These are phyloP conservation scores for Sciurus carolinensis DNA, from an alignment of 2,797 vertebrate species.

Conservation along the genomic window DNA sequence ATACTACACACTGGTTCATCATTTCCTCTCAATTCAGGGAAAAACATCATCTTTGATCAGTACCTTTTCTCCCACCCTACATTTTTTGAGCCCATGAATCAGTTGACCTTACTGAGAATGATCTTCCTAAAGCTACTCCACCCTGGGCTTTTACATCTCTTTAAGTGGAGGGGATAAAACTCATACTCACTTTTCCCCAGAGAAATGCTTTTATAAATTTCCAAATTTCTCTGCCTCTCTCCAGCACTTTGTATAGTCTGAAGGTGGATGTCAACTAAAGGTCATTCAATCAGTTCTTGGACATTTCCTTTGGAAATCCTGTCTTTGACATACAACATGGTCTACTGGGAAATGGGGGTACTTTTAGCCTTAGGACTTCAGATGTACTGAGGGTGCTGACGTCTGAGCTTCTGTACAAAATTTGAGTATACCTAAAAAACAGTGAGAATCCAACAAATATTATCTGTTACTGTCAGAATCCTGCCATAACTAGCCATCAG, in stretches of 20 bases:
- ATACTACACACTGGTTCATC: background rate
- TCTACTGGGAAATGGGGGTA: background rate
- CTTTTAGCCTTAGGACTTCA: fast-evolving
- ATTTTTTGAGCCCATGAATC: background rate
- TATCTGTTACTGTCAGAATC: background rate
- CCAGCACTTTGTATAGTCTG: background rate
- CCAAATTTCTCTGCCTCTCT: background rate
- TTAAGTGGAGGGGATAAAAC: fast-evolving
- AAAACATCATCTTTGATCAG: background rate
- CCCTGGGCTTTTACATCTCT: background rate
- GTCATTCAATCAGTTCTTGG: background rate
- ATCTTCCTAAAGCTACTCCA: background rate
- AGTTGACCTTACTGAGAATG: background rate
- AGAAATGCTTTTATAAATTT: background rate
- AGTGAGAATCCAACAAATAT: background rate
- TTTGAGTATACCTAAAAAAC: background rate
- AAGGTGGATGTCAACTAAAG: background rate
- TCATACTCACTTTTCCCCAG: background rate
- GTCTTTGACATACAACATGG: background rate
- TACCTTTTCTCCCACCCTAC: background rate
- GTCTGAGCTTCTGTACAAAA: background rate
- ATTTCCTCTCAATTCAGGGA: background rate
- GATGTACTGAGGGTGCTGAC: background rate
- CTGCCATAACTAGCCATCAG: background rate
- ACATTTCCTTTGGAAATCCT: background rate